Conservation (phyloP, 2,113 vertebrate genomes). For the Entosphenus tridentatus region DNA sequence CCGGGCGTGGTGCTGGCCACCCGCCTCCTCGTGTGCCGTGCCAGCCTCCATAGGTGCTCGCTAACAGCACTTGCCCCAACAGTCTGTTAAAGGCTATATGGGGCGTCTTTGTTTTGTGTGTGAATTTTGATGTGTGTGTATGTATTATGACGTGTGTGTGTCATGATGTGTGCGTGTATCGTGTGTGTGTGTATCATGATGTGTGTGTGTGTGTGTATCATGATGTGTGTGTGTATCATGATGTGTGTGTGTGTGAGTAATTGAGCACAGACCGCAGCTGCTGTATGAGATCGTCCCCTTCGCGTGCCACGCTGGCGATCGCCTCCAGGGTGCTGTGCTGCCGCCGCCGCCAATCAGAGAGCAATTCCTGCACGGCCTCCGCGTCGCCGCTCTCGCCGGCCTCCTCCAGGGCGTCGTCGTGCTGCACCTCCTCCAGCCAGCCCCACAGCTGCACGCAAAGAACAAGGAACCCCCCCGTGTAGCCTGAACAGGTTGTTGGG, state of each 20-base stretch:
- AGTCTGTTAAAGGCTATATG: background rate
- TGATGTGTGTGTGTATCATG: background rate
- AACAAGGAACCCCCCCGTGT: constrained; percentile 16
- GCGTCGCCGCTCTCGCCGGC: constrained; percentile 65
- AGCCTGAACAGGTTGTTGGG: too few relatives aligned
- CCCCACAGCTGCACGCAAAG: constrained; percentile 58
- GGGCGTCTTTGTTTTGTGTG: background rate
- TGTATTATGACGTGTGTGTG: background rate
- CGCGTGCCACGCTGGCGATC: constrained; percentile 88
- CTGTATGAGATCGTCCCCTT: constrained; percentile 89
- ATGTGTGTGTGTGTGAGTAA: background rate
- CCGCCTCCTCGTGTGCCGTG: background rate
- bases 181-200: too few relatives aligned
- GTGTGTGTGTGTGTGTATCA: too few relatives aligned
- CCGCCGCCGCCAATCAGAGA: constrained; percentile 95
- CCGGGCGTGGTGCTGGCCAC: too few relatives aligned
- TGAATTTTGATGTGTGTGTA: background rate
- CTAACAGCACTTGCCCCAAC: background rate
- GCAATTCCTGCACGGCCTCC: constrained; percentile 79
- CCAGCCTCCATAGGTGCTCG: background rate
- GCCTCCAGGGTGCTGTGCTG: constrained; percentile 82
- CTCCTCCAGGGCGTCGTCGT: constrained; percentile 68
- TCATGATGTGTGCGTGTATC: background rate
- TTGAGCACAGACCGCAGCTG: constrained; percentile 56
- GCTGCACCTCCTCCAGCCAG: constrained; percentile 98